A percentile compares a stretch with the other conserved stretches of the same genome.
Conservation (phyloP, 2,113 vertebrate genomes). For the Lophura nycthemera region DNA sequence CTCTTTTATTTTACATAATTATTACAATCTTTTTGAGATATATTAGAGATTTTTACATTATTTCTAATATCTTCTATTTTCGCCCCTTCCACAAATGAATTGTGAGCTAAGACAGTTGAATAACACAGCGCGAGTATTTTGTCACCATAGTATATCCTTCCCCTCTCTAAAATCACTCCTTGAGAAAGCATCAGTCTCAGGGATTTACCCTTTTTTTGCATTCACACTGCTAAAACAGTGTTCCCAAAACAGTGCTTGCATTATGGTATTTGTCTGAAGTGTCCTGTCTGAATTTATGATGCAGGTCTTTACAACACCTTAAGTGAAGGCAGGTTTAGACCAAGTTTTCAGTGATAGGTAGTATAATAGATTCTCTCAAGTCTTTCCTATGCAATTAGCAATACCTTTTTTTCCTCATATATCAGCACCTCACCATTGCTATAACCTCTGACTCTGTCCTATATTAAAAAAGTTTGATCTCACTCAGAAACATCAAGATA, state of each 20-base stretch:
- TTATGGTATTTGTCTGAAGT: neutral
- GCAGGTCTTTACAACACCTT: neutral
- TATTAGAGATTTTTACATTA: neutral
- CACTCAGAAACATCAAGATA: neutral
- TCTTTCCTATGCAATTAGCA: neutral
- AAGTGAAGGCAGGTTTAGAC: neutral
- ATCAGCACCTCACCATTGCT: neutral
- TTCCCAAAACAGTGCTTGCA: neutral
- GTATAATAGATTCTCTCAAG: neutral
- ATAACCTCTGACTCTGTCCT: neutral
- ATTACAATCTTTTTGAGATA: neutral
- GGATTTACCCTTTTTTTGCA: neutral
- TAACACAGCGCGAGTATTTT: neutral
- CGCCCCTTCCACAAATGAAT: neutral
- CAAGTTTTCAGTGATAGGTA: neutral
- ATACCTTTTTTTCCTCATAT: neutral
- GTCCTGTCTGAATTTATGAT: neutral
- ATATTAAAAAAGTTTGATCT: neutral
- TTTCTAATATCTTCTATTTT: neutral
- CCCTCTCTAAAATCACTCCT: neutral
- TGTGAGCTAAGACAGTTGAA: neutral
- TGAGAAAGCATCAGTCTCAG: neutral
- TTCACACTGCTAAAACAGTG: neutral
- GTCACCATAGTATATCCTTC: neutral
- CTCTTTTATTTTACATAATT: neutral